Evolutionary conservation across 1,140 invertebrate genomes (phyloP), one percentile per base, ranked within the genome.

Genomic region (Prorops nasuta): DNA sequence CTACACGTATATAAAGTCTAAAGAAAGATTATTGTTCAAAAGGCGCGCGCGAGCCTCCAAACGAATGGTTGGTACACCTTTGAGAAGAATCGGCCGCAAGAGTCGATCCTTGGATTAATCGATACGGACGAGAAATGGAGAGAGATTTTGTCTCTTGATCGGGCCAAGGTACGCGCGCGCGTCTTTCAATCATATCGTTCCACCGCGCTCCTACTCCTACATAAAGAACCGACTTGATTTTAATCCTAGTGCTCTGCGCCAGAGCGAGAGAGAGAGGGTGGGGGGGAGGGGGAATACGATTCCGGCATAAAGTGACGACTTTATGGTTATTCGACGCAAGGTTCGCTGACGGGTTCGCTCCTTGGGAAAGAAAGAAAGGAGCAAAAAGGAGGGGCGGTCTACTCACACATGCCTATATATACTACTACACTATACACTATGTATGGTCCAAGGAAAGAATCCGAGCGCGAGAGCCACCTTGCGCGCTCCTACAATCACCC

Each of bases 271-370:
- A n/a, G n/a, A n/a, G n/a, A n/a, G n/a, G n/a, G n/a, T n/a, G n/a
- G n/a, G n/a, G n/a, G n/a, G 24, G 4, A 10, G 10, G 24, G 4
- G 57, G 58, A 56, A 61, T 62, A 62, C 58, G 59, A 62, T 62
- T 62, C 54, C 58, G 47, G 55, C 58, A 63, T 63, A 63, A 64
- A 64, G 56, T 60, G 57, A 54, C 50, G 60, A 63, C 53, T 64
- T 64, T 64, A 64, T 56, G 61, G 57, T 64, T 64, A 64, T 64
- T 64, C 56, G 60, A 49, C 49, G 60, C 51, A 56, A 53, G 61
- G 62, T 57, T 56, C 54, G 57, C 56, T 54, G 61, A 63, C 60
- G 61, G 60, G 53, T 21, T 58, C 57, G 10, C 24, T 4, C 10
- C 24, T 10, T 15, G 14, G 3, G 31, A 40, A 46, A 34, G 28